Base-by-base conservation (phyloP, 2,113 vertebrate species). In the Archilochus colubris region DNA sequence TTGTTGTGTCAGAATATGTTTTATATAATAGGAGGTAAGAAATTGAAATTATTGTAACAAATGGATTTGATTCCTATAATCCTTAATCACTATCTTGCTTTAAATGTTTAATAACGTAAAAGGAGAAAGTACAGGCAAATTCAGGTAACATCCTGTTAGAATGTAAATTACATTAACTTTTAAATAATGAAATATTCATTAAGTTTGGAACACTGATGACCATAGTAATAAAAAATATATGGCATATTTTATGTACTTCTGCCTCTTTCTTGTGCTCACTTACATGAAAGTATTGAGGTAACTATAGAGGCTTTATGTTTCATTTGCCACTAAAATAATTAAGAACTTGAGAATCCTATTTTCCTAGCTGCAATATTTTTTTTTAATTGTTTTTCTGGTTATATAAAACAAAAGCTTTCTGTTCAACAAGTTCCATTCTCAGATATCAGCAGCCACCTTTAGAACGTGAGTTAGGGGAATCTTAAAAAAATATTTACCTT, bases 111-210 rank as follows among this genome's bases (percentile, higher is more conserved):
- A 88, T 88, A 88, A 90, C 74, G 89, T 43, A 91, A 40, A 43
- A 84, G 93, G 38, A 54, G 16, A 85, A 91, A 69, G 40, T 59
- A 96, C n/a, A 57, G 12, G 61, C n/a, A 94, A 97, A 95, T 67
- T 94, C 74, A 67, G 58, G 91, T 94, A 93, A 97, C 97, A 97
- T 58, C 62, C 86, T 95, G 89, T 97, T 97, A 97, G 97, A 97
- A 97, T 97, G 95, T 59, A 97, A 97, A 97, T 98, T 7, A 91
- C 89, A 84, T 95, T n/a, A 94, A 96, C 92, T 97, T 95, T 94
- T 96, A 89, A 79, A 82, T 94, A 97, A 97, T 96, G 91, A 97
- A 97, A 55, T 62, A 91, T 70, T 38, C 38, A 92, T 90, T 97
- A 95, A 90, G 13, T 53, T 91, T 96, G 89, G 31, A 97, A 94